Conservation (phyloP, 92 coral and sea anemone genomes). For the Paramuricea clavata region DNA sequence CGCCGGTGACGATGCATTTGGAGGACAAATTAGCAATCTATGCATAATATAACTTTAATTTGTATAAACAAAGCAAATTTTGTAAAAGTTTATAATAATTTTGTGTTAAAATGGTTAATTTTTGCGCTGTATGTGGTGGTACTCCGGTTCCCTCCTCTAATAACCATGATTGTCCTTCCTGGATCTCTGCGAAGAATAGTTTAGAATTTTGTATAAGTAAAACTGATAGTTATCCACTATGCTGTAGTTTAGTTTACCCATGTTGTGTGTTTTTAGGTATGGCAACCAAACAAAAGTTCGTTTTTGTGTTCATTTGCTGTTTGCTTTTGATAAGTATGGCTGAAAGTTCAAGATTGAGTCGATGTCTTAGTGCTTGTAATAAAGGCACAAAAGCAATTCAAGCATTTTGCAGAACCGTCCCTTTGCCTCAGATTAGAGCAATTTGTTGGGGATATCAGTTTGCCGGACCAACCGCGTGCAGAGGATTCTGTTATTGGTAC, state of each 20-base stretch:
- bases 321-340: neutral
- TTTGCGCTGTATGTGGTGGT: no score
- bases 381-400: neutral
- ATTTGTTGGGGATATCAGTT: neutral
- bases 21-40: no score
- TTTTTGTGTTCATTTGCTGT: neutral
- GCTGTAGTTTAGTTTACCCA: neutral
- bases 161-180: no score
- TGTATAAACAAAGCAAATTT: no score
- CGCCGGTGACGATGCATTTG: no score
- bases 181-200: no score
- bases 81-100: no score
- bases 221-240: no score
- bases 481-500: neutral
- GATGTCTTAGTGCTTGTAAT: neutral
- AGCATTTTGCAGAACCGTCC: neutral
- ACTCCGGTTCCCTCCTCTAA: no score
- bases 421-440: neutral
- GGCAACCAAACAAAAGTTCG: neutral
- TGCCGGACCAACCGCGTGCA: constrained; percentile 2
- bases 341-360: neutral
- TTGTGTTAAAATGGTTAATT: no score
- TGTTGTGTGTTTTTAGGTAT: neutral
- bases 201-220: no score
- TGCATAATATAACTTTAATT: no score